phyloP scores from a whole-genome alignment of 2,113 vertebrate species.

The Callospermophilus lateralis region DNA sequence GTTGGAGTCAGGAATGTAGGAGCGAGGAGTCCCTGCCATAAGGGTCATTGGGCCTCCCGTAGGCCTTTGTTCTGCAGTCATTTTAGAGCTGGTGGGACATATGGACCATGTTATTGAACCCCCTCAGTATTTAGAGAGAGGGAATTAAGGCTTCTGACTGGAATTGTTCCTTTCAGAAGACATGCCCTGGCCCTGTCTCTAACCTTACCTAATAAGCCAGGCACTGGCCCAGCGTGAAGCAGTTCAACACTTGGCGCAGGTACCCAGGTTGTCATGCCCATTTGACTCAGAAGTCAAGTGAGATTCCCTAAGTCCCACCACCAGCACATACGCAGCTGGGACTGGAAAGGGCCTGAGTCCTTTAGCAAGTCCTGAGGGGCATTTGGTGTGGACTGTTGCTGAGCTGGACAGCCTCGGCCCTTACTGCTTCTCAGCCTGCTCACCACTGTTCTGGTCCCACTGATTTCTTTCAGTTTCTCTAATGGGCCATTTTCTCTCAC shows the following conservation, averaged over 20 bases:
- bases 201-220: not conserved
- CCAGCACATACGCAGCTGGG: not conserved
- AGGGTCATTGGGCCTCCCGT: not conserved
- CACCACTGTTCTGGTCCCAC: not conserved
- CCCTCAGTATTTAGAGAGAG: not conserved
- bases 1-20: not conserved
- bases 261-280: not conserved
- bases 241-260: not conserved
- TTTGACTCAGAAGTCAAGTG: not conserved
- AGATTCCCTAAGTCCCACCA: not conserved
- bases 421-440: fast-evolving
- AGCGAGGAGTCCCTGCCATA: not conserved
- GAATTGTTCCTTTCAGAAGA: slow-evolving; percentile 3
- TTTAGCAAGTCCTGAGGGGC: not conserved
- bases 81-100: not conserved
- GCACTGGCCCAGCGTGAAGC: not conserved
- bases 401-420: not conserved
- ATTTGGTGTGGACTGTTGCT: fast-evolving
- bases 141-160: not conserved
- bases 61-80: not conserved
- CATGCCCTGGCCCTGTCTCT: not conserved
- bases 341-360: not conserved
- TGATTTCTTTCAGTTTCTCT: not conserved
- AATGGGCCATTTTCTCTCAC: not conserved
- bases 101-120: not conserved